Percentiles rank a stretch among this genome's conserved stretches.
phyloP scores from a whole-genome alignment of 2,888 invertebrate genomes.

The Crepidodera aurea region DNA sequence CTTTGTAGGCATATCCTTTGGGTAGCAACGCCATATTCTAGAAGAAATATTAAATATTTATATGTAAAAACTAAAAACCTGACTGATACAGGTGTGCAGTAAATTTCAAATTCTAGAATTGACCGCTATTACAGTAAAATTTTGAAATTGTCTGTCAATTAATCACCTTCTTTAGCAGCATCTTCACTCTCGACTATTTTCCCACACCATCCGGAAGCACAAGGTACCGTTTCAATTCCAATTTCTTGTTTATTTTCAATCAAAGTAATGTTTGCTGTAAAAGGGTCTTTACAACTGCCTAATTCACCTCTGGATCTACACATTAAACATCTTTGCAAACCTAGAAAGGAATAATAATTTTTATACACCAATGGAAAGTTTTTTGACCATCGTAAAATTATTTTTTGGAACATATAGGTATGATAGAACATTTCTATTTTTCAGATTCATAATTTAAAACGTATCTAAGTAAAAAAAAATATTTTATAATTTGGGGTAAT shows the following conservation, averaged over 20 bases:
- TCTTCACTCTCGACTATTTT: conserved; percentile 86
- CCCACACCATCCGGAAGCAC: conserved; percentile 92
- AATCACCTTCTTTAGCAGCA: conserved; percentile 76
- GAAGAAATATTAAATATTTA: no score
- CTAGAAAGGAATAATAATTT: conserved; percentile 51
- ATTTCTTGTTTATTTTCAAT: conserved; percentile 68
- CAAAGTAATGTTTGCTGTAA: conserved; percentile 79
- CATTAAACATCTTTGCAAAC: conserved; percentile 77
- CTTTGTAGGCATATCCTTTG: conserved; percentile 87
- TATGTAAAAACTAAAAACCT: no score
- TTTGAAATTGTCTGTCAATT: background rate
- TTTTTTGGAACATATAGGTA: no score
- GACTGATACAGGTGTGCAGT: no score
- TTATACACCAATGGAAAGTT: background rate
- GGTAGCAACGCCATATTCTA: conserved; percentile 87
- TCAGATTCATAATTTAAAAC: background rate
- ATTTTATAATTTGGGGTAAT: background rate
- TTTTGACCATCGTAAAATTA: background rate
- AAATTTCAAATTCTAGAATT: no score
- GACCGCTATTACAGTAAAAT: background rate
- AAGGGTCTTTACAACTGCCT: conserved; percentile 90
- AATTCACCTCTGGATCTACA: conserved; percentile 88
- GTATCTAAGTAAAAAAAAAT: background rate
- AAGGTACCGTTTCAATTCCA: conserved; percentile 80
- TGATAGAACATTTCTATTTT: no score